Base-by-base conservation (phyloP, 2,797 vertebrate species). In the Enteromius treurensis region DNA sequence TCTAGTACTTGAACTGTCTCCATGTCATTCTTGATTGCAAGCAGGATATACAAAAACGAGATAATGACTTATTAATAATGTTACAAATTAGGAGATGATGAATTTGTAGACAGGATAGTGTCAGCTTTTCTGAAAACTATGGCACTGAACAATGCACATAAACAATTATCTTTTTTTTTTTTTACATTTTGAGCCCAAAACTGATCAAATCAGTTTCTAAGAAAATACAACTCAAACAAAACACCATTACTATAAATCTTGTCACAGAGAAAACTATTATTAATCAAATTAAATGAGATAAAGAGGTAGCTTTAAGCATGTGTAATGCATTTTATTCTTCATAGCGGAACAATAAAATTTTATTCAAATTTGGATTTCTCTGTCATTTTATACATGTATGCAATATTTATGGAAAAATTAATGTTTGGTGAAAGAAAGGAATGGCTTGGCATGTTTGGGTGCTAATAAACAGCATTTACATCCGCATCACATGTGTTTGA, bases 1-100 rank as follows among this genome's bases (percentile, higher is more conserved):
- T 70, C 79, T 75, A 74, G 21, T 86, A 81, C 71, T 81, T 76
- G 51, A 86, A 83, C 75, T 71, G 26, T 82, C 19, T 58, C 68
- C 13, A 69, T 71, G 32, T 26, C 4, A 21, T 68, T 70, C 10
- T 45, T n/a, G 62, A 32, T 55, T 32, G 11, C 11, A 40, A 64
- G 45, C 19, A 26, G 37, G 19, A 5, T 15, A 76, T 42, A 21
- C 17, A 45, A 29, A 37, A 14, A 8, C 71, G 53, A 13, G 42
- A 42, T 49, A 55, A 17, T 23, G 58, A 17, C 5, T 5, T 75
- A 10, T 34, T 68, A 26, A 81, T 69, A 21, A 42, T 60, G n/a
- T 11, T 13, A 17, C 29, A 1, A 45, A 29, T 32, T 32, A 37
- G 37, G 15, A 65, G 19, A 51, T 51, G 3, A 64, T 15, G 1